Evolutionary conservation across 2,888 invertebrate genomes (phyloP), one percentile per base, ranked within the genome.

Genomic region (Ceraclea dissimilis): DNA sequence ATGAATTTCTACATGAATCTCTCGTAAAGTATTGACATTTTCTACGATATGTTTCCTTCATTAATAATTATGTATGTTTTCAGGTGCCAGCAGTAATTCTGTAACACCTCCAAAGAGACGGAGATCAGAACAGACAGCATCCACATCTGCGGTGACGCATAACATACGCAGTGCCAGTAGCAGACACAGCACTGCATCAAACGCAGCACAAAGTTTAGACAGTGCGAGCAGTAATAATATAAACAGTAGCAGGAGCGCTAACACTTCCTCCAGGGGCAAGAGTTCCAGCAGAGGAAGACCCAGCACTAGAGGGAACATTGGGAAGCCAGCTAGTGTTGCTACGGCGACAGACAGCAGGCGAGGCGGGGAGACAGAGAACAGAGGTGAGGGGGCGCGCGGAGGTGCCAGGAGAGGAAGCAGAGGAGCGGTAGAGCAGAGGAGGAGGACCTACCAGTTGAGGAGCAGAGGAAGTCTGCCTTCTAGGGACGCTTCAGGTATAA

Each of bases 361-460:
- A 16, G 26, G 22, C 5, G 46, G 52, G 51, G 48, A 46, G 34
- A 39, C 51, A 47, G 46, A 48, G 46, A 54, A 54, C 58, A n/a
- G 16, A 44, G 17, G 34, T 50, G 21, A 48, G 21, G 49, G 8
- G 13, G 39, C 2, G 13, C 5, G 39, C 2, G 39, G 39, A n/a
- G 20, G 48, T 33, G 49, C 49, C 49, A 39, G 39, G 16, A 5
- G 39, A n/a, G 39, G 39, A 16, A 39, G 16, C 16, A 39, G 39
- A 31, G 43, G 39, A 19, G 31, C 31, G n/a, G 21, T 17, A 16
- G 54, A 33, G 20, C 49, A 43, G 33, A 52, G 50, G 21, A 52
- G 50, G 21, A 59, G 56, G 44, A 51, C 56, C 20, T 59, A 59
- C 50, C 54, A 52, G 17, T 31, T 59, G 18, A 49, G 59, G 22